A percentile compares a stretch with the other conserved stretches of the same genome.
Conservation (phyloP, 1,140 invertebrate genomes). For the Vanessa tameamea region DNA sequence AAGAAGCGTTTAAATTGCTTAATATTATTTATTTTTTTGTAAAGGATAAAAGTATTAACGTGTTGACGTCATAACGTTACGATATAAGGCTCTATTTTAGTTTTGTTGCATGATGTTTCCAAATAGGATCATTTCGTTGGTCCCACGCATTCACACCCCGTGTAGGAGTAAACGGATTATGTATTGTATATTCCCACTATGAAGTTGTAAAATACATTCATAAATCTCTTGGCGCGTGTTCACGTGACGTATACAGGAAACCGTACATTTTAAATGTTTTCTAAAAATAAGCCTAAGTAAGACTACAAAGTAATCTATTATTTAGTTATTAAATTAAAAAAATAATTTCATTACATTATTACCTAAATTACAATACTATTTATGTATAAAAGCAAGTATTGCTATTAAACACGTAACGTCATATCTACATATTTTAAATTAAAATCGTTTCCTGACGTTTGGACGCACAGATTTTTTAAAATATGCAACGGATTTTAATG, state of each 20-base stretch:
- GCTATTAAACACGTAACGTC: too few relatives aligned
- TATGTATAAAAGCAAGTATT: too few relatives aligned
- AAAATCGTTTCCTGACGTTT: too few relatives aligned
- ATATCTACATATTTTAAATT: too few relatives aligned
- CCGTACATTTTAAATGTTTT: conserved; percentile 1
- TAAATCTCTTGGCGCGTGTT: neutral
- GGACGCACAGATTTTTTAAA: too few relatives aligned
- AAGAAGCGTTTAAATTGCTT: too few relatives aligned
- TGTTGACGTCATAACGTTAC: conserved; percentile 18
- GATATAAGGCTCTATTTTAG: conserved; percentile 6
- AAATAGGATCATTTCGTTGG: conserved; percentile 28
- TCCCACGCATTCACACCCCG: conserved; percentile 9
- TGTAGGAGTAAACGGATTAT: conserved; percentile 19
- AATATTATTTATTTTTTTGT: neutral
- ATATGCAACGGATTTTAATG: too few relatives aligned
- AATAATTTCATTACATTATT: too few relatives aligned
- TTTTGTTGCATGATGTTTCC: conserved; percentile 1
- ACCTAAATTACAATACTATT: too few relatives aligned
- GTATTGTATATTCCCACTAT: neutral
- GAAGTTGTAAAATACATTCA: conserved; percentile 11
- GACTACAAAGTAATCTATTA: too few relatives aligned
- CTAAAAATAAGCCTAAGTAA: too few relatives aligned
- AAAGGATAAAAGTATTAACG: neutral
- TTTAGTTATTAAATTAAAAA: too few relatives aligned
- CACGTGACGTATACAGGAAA: neutral